Conservation (phyloP, 2,888 invertebrate species). For the Monochamus alternatus region DNA sequence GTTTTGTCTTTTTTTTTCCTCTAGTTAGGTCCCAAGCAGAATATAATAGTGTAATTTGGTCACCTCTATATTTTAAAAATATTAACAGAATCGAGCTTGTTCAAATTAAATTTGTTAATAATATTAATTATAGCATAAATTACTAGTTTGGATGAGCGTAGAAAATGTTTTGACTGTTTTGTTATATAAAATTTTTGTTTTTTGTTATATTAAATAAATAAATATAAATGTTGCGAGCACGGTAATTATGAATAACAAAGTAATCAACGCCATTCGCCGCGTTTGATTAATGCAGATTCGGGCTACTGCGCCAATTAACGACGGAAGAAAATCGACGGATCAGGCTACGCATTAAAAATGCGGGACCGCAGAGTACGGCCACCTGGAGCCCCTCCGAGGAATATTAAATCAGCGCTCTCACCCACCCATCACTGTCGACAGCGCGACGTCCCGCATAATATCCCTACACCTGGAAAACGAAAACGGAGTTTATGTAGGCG, state of each 20-base stretch:
- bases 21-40: no score
- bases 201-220: no score
- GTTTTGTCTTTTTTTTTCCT: no score
- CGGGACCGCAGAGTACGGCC: neutral
- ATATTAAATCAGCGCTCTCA: neutral
- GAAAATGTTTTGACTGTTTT: no score
- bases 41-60: no score
- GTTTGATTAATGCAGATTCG: constrained; percentile 4
- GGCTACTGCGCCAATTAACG: constrained; percentile 8
- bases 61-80: no score
- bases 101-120: no score
- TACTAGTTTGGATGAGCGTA: no score
- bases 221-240: neutral
- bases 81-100: no score
- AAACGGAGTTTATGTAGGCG: no score
- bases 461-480: neutral
- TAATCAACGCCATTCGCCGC: constrained; percentile 25
- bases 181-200: no score
- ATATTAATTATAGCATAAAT: no score
- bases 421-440: neutral
- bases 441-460: neutral
- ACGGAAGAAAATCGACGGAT: constrained; percentile 28
- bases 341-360: constrained; percentile 12
- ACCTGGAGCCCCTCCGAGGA: neutral
- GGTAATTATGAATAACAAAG: neutral